Evolutionary conservation across 2,797 vertebrate species (phyloP), one percentile per base, ranked within the genome.

Genomic region (Mionectes olivaceus): DNA sequence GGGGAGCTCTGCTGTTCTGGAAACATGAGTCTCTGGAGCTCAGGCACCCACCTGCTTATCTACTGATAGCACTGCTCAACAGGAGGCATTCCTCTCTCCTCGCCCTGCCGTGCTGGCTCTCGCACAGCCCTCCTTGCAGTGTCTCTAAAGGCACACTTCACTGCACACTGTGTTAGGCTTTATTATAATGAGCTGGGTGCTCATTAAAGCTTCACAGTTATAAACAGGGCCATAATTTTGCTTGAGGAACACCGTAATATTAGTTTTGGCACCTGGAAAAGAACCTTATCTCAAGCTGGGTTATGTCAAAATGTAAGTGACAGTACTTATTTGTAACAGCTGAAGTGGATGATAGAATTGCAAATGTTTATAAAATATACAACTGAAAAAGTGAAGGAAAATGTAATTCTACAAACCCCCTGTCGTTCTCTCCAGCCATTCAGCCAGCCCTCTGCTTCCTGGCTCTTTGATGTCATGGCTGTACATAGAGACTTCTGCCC

Each of bases 161-260:
- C 9, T 82, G 74, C 49, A 44, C 3, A 4, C 27, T 46, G 53
- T 68, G 46, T 71, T 87, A 9, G 4, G 7, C 49, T 67, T 76
- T 50, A 59, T 71, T 75, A n/a, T 75, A 76, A 87, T 55, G 70
- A 91, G 63, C 55, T 76, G 59, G 35, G 35, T 82, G 89, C 81
- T 92, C 78, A 55, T 94, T 87, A 94, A 87, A 90, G 67, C 67
- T 23, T 93, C 78, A 46, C 50, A 12, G 46, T 64, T 78, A 60
- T 11, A 68, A 81, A 74, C 9, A 87, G 81, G 70, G 55, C 12
- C 1, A 6, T 55, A 37, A 22, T 79, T 92, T 82, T 69, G 50
- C 46, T 86, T 81, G 35, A 70, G 68, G 49, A 86, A 19, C 6
- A 5, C 25, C 2, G 2, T 56, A 61, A 10, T 61, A 19, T 37